phyloP scores from a whole-genome alignment of 2,113 vertebrate genomes.

The Ivindomyrus marchei region DNA sequence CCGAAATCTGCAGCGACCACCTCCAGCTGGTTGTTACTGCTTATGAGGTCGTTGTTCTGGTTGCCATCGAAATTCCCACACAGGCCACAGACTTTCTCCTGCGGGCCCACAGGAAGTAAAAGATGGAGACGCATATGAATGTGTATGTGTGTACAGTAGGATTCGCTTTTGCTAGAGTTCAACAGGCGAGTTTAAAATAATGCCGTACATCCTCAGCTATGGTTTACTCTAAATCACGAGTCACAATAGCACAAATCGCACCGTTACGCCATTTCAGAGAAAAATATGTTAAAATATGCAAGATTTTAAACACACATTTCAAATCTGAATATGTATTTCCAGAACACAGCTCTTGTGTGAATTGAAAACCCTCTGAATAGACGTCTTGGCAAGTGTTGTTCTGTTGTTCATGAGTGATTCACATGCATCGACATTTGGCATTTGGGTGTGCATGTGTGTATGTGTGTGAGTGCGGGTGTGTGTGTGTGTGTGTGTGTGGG shows the following conservation, averaged over 20 bases:
- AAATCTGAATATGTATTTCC: not conserved
- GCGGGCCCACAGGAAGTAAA: conserved; percentile 20
- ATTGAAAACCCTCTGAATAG: not conserved
- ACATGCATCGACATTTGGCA: not conserved
- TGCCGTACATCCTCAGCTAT: not conserved
- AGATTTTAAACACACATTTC: not conserved
- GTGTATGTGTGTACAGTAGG: conserved; percentile 6
- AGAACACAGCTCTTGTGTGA: not conserved
- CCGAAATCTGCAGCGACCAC: conserved; percentile 80
- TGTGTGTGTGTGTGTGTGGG: too few relatives aligned
- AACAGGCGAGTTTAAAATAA: not conserved
- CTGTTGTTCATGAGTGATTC: not conserved
- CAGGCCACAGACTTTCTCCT: conserved; percentile 86
- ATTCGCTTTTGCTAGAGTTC: not conserved
- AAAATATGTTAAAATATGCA: not conserved
- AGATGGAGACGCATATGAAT: not conserved
- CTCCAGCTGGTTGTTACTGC: conserved; percentile 87
- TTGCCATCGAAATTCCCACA: conserved; percentile 93
- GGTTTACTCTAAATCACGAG: not conserved
- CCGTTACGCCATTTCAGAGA: not conserved
- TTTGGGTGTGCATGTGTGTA: not conserved
- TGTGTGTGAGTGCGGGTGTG: too few relatives aligned
- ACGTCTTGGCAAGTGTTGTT: not conserved
- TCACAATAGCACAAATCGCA: not conserved
- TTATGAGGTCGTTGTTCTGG: conserved; percentile 86